Conservation (phyloP, 2,888 invertebrate genomes). For the Dysmachus trigonus region DNA sequence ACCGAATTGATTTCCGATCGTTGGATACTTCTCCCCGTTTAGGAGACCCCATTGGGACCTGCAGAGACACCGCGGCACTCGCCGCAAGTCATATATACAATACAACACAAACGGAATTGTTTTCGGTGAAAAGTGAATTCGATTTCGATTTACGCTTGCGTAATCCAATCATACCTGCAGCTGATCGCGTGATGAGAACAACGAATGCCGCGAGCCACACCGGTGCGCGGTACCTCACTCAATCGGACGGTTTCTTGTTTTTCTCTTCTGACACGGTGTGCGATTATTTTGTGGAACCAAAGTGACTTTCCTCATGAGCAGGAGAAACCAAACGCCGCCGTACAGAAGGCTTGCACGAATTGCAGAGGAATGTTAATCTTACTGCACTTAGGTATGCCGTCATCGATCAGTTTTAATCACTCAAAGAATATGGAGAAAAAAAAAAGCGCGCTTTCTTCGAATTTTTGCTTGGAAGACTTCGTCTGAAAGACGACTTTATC, state of each 20-base stretch:
- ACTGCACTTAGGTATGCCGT: not conserved
- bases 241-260: not conserved
- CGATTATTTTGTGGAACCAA: not conserved
- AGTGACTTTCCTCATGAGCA: not conserved
- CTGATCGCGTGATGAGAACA: constrained; percentile 6
- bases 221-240: not conserved
- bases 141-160: constrained; percentile 25
- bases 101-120: not conserved
- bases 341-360: not conserved
- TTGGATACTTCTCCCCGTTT: not conserved
- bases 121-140: constrained; percentile 25
- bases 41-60: not conserved
- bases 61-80: not conserved
- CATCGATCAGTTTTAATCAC: not conserved
- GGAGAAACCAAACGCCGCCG: not conserved
- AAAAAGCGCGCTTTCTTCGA: not conserved
- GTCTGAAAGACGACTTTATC: not conserved
- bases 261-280: not conserved
- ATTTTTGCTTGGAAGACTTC: not conserved
- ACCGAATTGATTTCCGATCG: not conserved
- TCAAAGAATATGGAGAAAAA: not conserved
- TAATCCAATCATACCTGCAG: not conserved
- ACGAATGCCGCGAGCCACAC: not conserved
- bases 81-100: not conserved
- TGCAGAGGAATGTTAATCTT: not conserved